A percentile compares a stretch with the other conserved stretches of the same genome.
Conservation (phyloP, 2,113 vertebrate genomes). For the Oryzias woworae region DNA sequence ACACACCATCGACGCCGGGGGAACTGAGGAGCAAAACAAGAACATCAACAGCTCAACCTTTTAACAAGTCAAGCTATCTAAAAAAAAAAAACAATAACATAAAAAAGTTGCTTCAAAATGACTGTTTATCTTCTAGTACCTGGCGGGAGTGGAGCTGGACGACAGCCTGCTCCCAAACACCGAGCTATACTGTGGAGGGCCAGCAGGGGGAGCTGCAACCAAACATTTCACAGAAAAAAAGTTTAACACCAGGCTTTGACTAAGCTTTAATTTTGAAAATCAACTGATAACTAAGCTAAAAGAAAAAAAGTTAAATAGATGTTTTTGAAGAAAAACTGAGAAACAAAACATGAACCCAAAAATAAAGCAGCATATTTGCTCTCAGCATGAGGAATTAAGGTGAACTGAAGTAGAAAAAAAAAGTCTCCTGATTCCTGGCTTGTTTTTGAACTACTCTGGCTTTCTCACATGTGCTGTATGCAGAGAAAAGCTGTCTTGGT, state of each 20-base stretch:
- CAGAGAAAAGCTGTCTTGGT: conserved; percentile 1
- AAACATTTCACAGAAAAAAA: neutral
- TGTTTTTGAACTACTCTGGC: conserved; percentile 7
- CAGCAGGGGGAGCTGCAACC: conserved; percentile 71
- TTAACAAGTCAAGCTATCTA: neutral
- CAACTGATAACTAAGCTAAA: neutral
- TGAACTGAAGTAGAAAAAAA: conserved; percentile 20
- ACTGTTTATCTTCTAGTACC: conserved; percentile 51
- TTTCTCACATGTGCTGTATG: conserved; percentile 18
- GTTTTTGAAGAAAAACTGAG: neutral
- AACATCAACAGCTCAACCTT: neutral
- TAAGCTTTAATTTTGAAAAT: neutral
- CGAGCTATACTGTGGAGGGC: conserved; percentile 76
- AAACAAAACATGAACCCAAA: conserved; percentile 13
- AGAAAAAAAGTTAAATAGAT: conserved; percentile 2
- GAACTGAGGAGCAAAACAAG: conserved; percentile 55
- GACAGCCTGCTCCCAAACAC: conserved; percentile 79
- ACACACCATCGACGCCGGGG: conserved; percentile 70
- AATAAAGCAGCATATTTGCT: conserved; percentile 25
- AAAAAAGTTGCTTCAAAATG: neutral
- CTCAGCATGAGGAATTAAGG: conserved; percentile 43
- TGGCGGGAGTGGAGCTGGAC: conserved; percentile 77
- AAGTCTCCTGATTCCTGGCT: conserved; percentile 26
- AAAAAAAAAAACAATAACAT: neutral
- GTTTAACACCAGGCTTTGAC: neutral